phyloP scores from a whole-genome alignment of 1,140 invertebrate species.

The Aethina tumida region DNA sequence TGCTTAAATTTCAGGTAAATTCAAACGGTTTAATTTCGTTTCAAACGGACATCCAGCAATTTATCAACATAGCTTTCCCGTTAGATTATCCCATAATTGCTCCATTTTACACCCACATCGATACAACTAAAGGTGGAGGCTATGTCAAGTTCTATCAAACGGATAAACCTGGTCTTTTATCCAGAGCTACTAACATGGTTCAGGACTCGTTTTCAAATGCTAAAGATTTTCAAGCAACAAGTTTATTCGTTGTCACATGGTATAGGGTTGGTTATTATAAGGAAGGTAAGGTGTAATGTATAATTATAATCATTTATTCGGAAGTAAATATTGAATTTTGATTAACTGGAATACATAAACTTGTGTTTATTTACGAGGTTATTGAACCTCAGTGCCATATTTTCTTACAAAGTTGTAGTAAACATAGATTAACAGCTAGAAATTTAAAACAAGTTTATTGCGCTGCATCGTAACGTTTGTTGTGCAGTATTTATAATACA shows the following conservation, averaged over 20 bases:
- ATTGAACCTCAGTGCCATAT: too few species aligned
- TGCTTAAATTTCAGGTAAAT: constrained; percentile 63
- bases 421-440: too few species aligned
- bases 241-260: constrained; percentile 58
- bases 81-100: constrained; percentile 83
- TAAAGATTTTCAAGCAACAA: constrained; percentile 52
- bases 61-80: constrained; percentile 82
- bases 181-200: constrained; percentile 56
- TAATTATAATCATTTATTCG: neutral
- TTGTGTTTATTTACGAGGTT: too few species aligned
- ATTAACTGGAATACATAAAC: too few species aligned
- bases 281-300: constrained; percentile 37
- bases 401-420: too few species aligned
- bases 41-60: constrained; percentile 69
- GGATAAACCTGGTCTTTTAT: constrained; percentile 48
- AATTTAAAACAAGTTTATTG: too few species aligned
- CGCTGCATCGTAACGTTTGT: too few species aligned
- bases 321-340: too few species aligned
- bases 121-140: constrained; percentile 60
- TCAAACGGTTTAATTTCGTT: constrained; percentile 88
- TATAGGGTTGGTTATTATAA: constrained; percentile 52
- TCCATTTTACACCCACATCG: constrained; percentile 84
- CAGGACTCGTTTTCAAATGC: constrained; percentile 59
- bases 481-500: too few species aligned
- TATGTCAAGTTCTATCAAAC: constrained; percentile 78